A percentile compares a stretch with the other conserved stretches of the same genome.
Evolutionary conservation across 2,888 invertebrate genomes (phyloP).

Genomic region (Apamea crenata): DNA sequence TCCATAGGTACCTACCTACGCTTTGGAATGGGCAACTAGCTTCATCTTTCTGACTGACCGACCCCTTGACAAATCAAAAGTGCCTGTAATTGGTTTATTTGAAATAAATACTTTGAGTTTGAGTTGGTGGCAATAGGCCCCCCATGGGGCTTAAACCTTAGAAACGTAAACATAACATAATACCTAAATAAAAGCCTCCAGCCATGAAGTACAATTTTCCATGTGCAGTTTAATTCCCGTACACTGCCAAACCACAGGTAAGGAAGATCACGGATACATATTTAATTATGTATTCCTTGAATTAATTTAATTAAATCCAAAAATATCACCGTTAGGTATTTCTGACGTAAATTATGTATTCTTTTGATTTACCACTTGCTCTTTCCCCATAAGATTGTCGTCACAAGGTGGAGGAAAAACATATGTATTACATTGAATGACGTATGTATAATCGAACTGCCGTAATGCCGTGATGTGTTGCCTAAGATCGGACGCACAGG

Average conservation of each 20-base stretch:
- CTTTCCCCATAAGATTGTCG: conserved; percentile 10
- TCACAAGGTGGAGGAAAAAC: conserved; percentile 38
- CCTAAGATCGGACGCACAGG: conserved; percentile 14
- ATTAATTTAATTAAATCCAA: conserved; percentile 2
- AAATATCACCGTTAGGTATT: not conserved
- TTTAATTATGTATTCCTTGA: not conserved
- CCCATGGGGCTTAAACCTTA: too few species aligned
- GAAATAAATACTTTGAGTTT: too few species aligned
- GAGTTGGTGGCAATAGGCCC: too few species aligned
- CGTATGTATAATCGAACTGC: conserved; percentile 1
- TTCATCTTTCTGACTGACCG: too few species aligned
- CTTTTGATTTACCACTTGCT: not conserved
- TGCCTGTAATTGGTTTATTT: too few species aligned
- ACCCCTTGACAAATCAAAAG: too few species aligned
- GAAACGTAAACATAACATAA: not conserved
- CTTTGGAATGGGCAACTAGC: too few species aligned
- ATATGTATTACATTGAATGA: conserved; percentile 22
- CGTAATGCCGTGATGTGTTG: conserved; percentile 1
- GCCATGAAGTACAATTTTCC: not conserved
- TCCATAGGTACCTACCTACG: too few species aligned
- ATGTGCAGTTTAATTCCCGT: not conserved
- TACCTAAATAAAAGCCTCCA: not conserved
- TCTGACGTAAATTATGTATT: conserved; percentile 3
- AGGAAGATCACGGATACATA: not conserved
- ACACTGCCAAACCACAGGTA: not conserved